Evolutionary conservation across 2,797 vertebrate species (phyloP), one percentile per base, ranked within the genome.

Genomic region (Tapera naevia): DNA sequence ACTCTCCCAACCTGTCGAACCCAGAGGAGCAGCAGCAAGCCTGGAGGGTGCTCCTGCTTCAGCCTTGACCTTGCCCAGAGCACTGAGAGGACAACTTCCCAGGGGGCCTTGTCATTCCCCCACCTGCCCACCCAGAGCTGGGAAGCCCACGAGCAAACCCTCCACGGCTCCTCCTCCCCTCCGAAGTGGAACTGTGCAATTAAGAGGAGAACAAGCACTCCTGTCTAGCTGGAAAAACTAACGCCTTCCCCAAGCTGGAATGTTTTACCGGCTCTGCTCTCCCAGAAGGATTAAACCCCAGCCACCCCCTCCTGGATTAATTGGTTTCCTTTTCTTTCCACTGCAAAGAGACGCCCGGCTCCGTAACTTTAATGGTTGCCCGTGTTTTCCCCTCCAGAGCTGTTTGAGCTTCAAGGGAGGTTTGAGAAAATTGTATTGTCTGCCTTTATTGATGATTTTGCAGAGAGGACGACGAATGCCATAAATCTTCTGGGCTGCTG

Each of bases 381-480:
- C 16, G 0, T n/a, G 58, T 72, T 91, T 69, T 53, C 72, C 79
- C 79, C 76, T 80, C 53, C 16, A 5, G 87, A 95, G 80, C 83
- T 28, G 19, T 33, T n/a, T 61, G 67, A 82, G 86, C 88, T 93
- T 88, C 95, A 92, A 61, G 80, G 82, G 84, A 95, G 88, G 71
- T 50, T 81, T 48, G 66, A 46, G 48, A 32, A 75, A 67, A 70
- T 90, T 37, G 58, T 80, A 11, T 89, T 74, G 89, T 95, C 87
- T 76, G 91, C 70, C 76, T 82, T 93, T 94, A 94, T 75, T 73
- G 91, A 95, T 92, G 78, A 61, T 75, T 73, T 93, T 71, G 82
- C 94, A 79, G 86, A 70, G 64, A 57, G 85, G 75, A 90, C 48
- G 17, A 72, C 3, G 17, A 73, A 39, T 2, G 4, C 86, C 53